Base-by-base conservation (phyloP, 2,113 vertebrate species). In the Aplodontia rufa region DNA sequence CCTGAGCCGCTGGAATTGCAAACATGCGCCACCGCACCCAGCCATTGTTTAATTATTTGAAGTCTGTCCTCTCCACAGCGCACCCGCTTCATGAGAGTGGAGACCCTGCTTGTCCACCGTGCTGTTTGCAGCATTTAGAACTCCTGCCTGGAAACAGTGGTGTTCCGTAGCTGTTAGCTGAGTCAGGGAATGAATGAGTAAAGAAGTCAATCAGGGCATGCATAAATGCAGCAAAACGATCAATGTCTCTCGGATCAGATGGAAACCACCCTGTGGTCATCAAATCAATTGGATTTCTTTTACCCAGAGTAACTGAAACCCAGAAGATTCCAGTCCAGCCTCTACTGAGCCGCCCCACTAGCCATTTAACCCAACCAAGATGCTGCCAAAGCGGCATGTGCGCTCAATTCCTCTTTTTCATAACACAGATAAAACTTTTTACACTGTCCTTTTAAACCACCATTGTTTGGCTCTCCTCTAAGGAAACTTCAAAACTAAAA, bases 361-460 rank as follows among this genome's bases (percentile, higher is more conserved):
- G 45, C 69, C 69, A 58, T 7, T 84, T 24, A 78, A 93, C 86
- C 83, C 79, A n/a, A 37, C n/a, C 53, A 8, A 62, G 87, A 84
- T 5, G 58, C 95, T 87, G 96, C 93, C 96, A 93, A 94, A 82
- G 64, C 28, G 92, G 64, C 96, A 55, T 92, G 93, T 64, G 76
- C 75, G n/a, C 62, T 79, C 40, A 5, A 30, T 51, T 93, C 92
- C 64, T 55, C 83, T 72, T 95, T 96, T n/a, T 76, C 79, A 9
- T 87, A 66, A 90, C 93, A 62, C 74, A 95, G 95, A 96, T 95
- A 82, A 90, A 97, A 95, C 94, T 94, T 95, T 95, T 68, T 26
- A 96, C 81, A 74, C 90, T 90, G 88, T 94, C 96, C 91, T 58
- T 93, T 96, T 95, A 88, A 95, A 90, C 69, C 55, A 28, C 78